These are phyloP conservation scores for Apotomis capreana DNA, from an alignment of 2,888 invertebrate genomes.

Conservation along the genomic window DNA sequence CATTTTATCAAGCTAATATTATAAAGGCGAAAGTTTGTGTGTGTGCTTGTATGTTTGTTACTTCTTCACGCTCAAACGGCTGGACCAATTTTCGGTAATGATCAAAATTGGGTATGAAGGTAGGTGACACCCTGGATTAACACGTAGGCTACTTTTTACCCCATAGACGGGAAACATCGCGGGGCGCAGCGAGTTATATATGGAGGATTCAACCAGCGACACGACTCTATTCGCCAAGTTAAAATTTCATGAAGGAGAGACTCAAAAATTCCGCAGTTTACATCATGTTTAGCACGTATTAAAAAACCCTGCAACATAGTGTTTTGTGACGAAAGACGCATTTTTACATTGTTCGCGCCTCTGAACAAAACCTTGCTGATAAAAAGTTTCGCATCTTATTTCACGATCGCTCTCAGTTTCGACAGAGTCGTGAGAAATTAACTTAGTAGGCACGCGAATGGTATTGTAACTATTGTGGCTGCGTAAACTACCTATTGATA, in stretches of 20 bases:
- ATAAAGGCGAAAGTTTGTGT: too few relatives aligned
- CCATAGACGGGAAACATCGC: too few relatives aligned
- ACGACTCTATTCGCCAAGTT: background rate
- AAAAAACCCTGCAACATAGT: slow-evolving; percentile 26
- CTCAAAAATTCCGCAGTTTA: slow-evolving; percentile 10
- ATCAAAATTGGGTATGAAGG: too few relatives aligned
- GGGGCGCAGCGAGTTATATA: too few relatives aligned
- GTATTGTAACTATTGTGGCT: slow-evolving; percentile 20
- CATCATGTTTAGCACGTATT: slow-evolving; percentile 31
- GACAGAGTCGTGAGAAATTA: slow-evolving; percentile 69
- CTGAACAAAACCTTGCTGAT: slow-evolving; percentile 57
- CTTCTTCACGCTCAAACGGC: too few relatives aligned
- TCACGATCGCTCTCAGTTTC: slow-evolving; percentile 66
- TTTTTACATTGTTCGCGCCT: slow-evolving; percentile 55
- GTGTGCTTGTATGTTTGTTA: too few relatives aligned
- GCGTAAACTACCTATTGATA: slow-evolving; percentile 23
- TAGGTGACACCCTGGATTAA: too few relatives aligned
- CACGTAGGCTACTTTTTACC: too few relatives aligned
- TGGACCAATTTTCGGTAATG: too few relatives aligned
- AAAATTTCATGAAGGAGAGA: slow-evolving; percentile 2
- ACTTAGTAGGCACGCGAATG: slow-evolving; percentile 33
- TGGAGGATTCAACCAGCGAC: background rate
- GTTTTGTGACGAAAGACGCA: slow-evolving; percentile 28
- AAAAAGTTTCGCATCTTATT: slow-evolving; percentile 69
- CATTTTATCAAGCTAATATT: too few relatives aligned